A percentile compares a stretch with the other conserved stretches of the same genome.
Evolutionary conservation across 2,888 invertebrate genomes (phyloP).

Genomic region (Seira ritae): DNA sequence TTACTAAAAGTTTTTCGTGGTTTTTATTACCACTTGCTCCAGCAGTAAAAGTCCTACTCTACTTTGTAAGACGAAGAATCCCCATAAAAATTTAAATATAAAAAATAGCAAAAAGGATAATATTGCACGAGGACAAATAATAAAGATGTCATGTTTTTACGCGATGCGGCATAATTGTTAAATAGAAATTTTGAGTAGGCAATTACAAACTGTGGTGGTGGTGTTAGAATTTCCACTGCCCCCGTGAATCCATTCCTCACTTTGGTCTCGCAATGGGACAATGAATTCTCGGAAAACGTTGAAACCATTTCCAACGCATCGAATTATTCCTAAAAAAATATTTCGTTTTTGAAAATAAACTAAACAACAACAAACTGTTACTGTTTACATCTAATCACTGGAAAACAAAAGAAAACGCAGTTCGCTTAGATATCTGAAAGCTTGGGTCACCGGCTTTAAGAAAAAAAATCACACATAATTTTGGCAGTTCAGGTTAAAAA

Average conservation of each 20-base stretch:
- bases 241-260: conserved; percentile 1
- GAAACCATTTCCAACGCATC: conserved; percentile 62
- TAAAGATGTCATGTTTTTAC: background rate
- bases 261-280: conserved; percentile 36
- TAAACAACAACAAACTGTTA: too few relatives aligned
- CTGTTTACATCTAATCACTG: too few relatives aligned
- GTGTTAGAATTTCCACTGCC: background rate
- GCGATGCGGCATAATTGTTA: background rate
- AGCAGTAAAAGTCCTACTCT: background rate
- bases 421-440: too few relatives aligned
- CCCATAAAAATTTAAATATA: conserved; percentile 1
- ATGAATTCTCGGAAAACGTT: conserved; percentile 59
- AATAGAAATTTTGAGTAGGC: background rate
- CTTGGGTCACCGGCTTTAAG: too few relatives aligned
- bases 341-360: too few relatives aligned
- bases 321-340: too few relatives aligned
- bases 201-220: conserved; percentile 3
- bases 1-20: background rate
- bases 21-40: background rate
- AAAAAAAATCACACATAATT: too few relatives aligned
- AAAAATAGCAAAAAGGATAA: background rate
- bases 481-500: too few relatives aligned
- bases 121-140: background rate
- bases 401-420: too few relatives aligned
- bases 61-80: background rate